Percentiles rank a stretch among this genome's conserved stretches.
Evolutionary conservation across 2,797 vertebrate genomes (phyloP).

Genomic region (Spatula clypeata): DNA sequence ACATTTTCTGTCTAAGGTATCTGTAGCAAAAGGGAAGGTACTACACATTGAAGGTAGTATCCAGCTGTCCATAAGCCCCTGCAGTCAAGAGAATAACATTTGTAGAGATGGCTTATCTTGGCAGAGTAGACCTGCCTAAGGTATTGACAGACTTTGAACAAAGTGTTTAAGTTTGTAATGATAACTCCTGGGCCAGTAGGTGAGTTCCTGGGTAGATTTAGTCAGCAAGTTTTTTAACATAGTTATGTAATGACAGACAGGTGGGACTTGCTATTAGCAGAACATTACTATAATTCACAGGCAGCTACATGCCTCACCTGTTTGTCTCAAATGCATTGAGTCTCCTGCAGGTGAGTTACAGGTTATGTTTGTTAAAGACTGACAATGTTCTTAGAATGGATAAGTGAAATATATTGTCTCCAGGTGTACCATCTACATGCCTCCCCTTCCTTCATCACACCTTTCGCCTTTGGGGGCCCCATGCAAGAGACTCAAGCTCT

Average conservation of each 20-base stretch:
- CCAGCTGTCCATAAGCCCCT: not conserved
- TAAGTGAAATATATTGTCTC: not conserved
- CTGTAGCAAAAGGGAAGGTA: not conserved
- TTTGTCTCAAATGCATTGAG: not conserved
- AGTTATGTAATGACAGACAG: not conserved
- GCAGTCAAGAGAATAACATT: not conserved
- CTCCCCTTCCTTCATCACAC: not conserved
- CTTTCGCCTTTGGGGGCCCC: not conserved
- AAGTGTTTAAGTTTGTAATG: not conserved
- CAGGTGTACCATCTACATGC: rapidly evolving
- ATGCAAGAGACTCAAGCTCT: not conserved
- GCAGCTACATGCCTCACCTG: not conserved
- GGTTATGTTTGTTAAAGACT: not conserved
- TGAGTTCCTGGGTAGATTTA: not conserved
- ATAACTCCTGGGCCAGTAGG: not conserved
- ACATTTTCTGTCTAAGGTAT: not conserved
- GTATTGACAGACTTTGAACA: not conserved
- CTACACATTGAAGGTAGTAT: not conserved
- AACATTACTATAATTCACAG: not conserved
- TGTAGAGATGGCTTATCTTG: not conserved
- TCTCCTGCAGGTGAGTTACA: not conserved
- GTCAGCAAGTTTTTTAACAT: not conserved
- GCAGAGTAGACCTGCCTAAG: not conserved
- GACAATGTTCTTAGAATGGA: not conserved
- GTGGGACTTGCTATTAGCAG: not conserved